These are phyloP conservation scores for Endomychus coccineus DNA, from an alignment of 2,888 invertebrate genomes.

Conservation along the genomic window DNA sequence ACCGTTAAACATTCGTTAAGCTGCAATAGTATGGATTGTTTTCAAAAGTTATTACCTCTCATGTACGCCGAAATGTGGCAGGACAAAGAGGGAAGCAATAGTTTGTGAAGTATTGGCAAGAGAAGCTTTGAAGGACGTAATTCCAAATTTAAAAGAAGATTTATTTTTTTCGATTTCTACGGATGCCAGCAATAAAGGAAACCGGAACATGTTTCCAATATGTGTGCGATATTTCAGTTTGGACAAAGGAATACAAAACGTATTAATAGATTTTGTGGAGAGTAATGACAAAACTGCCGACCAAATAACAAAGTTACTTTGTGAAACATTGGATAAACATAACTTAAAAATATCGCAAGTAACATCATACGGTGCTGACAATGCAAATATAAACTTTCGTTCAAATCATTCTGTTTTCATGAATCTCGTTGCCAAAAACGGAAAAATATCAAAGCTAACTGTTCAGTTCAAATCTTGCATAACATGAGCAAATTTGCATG, in stretches of 20 bases:
- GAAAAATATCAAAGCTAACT: slow-evolving; percentile 7
- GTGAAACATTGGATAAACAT: slow-evolving; percentile 7
- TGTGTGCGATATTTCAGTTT: slow-evolving; percentile 5
- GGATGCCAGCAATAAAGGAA: slow-evolving; percentile 11
- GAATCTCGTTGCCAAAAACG: slow-evolving; percentile 2
- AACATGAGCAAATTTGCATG: slow-evolving; percentile 9
- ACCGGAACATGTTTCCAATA: slow-evolving; percentile 10
- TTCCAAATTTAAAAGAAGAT: slow-evolving; percentile 6
- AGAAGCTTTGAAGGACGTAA: slow-evolving; percentile 5
- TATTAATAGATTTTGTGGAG: slow-evolving; percentile 8
- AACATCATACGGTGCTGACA: slow-evolving; percentile 9
- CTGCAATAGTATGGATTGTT: slow-evolving; percentile 18
- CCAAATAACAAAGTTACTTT: slow-evolving; percentile 3
- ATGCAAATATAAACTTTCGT: slow-evolving; percentile 11
- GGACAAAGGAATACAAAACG: slow-evolving; percentile 7
- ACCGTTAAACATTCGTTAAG: slow-evolving; percentile 16
- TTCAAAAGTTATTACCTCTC: slow-evolving; percentile 14
- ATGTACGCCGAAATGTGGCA: slow-evolving; percentile 14
- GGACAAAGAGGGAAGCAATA: slow-evolving; percentile 7
- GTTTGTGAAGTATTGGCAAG: slow-evolving; percentile 7
- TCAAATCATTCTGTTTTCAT: slow-evolving; percentile 7
- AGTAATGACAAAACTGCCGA: slow-evolving; percentile 8
- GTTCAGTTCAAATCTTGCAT: slow-evolving; percentile 10
- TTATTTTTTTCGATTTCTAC: slow-evolving; percentile 11
- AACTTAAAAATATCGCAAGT: slow-evolving; percentile 4